Base-by-base conservation (phyloP, 2,113 vertebrate genomes). In the Glareola pratincola region DNA sequence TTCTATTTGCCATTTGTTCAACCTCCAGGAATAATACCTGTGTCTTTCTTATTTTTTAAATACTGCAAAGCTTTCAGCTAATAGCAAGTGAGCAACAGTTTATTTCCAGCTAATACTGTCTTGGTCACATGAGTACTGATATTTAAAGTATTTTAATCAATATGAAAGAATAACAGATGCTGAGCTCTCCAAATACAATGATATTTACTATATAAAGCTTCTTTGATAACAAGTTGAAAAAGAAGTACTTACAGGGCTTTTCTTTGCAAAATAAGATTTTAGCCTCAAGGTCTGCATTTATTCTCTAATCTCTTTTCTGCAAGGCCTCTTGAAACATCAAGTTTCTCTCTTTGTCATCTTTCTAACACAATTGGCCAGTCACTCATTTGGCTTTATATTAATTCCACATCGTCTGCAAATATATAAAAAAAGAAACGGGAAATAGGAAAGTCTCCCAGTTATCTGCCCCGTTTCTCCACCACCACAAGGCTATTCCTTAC, bases 71-170 rank as follows among this genome's bases (percentile, higher is more conserved):
- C 6, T 45, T 86, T 77, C 21, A 84, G 23, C 43, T 89, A 85
- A 84, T 41, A 80, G 8, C 11, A 88, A 94, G 67, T 47, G 14
- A 90, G 5, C 9, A 94, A n/a, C 5, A 66, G 53, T 81, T 94
- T 80, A 77, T 93, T 94, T 73, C 34, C 88, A 92, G 26, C 4
- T 72, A 68, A 36, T 93, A 54, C 37, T 91, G 21, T 77, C 93
- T 94, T 15, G 6, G 22, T 74, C 87, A 95, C 16, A 32, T 76
- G 36, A 76, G 19, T 76, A 66, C 36, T 90, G 92, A 92, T 92
- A 97, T 93, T 97, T 98, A 85, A 73, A 93, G 37, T 80, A 85
- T 34, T 92, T 96, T 95, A 95, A 92, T 97, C 76, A 93, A 90
- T 92, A 90, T 95, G 73, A 94, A 94, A 95, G 88, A 92, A 92